Conservation (phyloP, 2,888 invertebrate species). For the Thumatha senex region DNA sequence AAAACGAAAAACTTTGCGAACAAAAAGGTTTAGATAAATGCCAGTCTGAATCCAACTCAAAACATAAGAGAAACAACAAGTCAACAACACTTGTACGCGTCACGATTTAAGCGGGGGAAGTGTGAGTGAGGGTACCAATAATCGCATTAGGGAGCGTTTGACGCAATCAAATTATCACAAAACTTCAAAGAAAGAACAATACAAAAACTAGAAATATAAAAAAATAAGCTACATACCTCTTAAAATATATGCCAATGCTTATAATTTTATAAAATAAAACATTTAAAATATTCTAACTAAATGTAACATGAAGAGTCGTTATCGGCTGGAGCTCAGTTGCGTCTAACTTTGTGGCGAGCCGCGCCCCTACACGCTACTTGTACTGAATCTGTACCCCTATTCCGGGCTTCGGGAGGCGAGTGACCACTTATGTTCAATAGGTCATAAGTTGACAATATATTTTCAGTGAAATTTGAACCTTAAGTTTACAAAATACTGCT, state of each 20-base stretch:
- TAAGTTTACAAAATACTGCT: slow-evolving; percentile 29
- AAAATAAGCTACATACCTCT: slow-evolving; percentile 55
- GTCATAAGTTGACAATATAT: slow-evolving; percentile 41
- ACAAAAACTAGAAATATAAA: slow-evolving; percentile 18
- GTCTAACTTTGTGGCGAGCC: slow-evolving; percentile 83
- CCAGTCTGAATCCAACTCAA: slow-evolving; percentile 55
- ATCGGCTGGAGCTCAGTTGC: slow-evolving; percentile 77
- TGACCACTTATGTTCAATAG: slow-evolving; percentile 30
- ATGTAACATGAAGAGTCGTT: slow-evolving; percentile 66
- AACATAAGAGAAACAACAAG: slow-evolving; percentile 74
- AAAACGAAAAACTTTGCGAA: slow-evolving; percentile 25
- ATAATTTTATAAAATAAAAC: slow-evolving; percentile 31
- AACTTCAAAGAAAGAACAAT: slow-evolving; percentile 35
- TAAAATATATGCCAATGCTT: slow-evolving; percentile 13
- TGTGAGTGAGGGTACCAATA: slow-evolving; percentile 55
- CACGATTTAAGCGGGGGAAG: slow-evolving; percentile 48
- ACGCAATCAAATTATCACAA: slow-evolving; percentile 64
- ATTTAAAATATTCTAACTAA: slow-evolving; percentile 53
- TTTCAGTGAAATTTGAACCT: slow-evolving; percentile 31
- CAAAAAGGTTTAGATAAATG: slow-evolving; percentile 38
- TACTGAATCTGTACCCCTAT: slow-evolving; percentile 84
- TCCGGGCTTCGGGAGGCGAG: slow-evolving; percentile 76
- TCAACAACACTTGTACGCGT: slow-evolving; percentile 73
- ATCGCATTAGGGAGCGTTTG: slow-evolving; percentile 64
- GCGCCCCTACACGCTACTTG: slow-evolving; percentile 83